phyloP scores from a whole-genome alignment of 2,888 invertebrate species.

The Nycteola revayana region DNA sequence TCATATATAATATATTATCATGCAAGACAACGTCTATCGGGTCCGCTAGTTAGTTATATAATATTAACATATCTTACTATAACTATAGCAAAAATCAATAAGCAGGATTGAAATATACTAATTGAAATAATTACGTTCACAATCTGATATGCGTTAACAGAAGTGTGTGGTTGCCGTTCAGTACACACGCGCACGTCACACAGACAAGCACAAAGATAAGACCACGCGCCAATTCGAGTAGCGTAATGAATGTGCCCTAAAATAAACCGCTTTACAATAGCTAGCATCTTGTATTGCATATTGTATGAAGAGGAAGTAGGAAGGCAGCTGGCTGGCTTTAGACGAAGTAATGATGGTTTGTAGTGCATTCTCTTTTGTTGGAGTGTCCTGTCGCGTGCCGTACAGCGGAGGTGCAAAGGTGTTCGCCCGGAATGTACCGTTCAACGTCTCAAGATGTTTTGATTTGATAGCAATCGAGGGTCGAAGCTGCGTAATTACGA shows the following conservation, averaged over 20 bases:
- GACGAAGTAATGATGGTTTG: conserved; percentile 76
- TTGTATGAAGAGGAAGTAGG: conserved; percentile 77
- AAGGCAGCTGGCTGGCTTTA: conserved; percentile 75
- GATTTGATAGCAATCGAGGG: conserved; percentile 46
- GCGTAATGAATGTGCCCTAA: conserved; percentile 75
- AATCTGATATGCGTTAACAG: conserved; percentile 5
- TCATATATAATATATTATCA: too few species aligned
- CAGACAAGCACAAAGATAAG: conserved; percentile 57
- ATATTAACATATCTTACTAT: too few species aligned
- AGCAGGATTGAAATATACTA: background rate
- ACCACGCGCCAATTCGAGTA: conserved; percentile 77
- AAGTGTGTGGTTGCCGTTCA: too few species aligned
- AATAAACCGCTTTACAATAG: conserved; percentile 67
- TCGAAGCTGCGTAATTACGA: conserved; percentile 33
- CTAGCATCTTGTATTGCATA: conserved; percentile 75
- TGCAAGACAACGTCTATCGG: too few species aligned
- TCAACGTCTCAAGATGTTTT: conserved; percentile 69
- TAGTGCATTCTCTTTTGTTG: conserved; percentile 71
- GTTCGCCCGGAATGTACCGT: conserved; percentile 64
- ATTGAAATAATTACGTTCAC: background rate
- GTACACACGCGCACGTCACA: conserved; percentile 25
- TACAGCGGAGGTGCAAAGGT: conserved; percentile 79
- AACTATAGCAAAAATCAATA: background rate
- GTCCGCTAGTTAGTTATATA: too few species aligned
- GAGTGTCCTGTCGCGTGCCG: conserved; percentile 75